Percentiles rank a stretch among this genome's conserved stretches.
Evolutionary conservation across 2,888 invertebrate species (phyloP).

Genomic region (Saturnia pavonia): DNA sequence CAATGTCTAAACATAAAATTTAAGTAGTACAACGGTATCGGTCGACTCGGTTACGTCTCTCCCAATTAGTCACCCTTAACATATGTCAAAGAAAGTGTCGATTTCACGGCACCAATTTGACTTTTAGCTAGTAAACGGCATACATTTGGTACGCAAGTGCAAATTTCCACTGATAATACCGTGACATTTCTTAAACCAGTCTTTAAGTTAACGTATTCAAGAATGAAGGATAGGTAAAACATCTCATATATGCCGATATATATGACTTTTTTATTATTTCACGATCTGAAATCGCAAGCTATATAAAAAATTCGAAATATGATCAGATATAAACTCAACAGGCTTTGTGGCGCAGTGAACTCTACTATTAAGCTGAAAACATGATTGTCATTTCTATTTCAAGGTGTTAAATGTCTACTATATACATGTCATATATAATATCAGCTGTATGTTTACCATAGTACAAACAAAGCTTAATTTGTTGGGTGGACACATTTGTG

Average conservation of each 20-base stretch:
- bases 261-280: too few species aligned
- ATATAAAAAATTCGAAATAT: too few species aligned
- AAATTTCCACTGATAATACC: neutral
- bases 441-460: too few species aligned
- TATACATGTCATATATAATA: neutral
- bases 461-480: too few species aligned
- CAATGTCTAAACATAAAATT: slow-evolving; percentile 22
- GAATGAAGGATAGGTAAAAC: neutral
- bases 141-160: neutral
- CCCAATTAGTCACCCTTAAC: slow-evolving; percentile 59
- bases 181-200: neutral
- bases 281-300: too few species aligned
- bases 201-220: neutral
- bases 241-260: too few species aligned
- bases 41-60: slow-evolving; percentile 61
- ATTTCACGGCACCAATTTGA: slow-evolving; percentile 53
- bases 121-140: neutral
- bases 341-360: too few species aligned
- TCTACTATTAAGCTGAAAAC: neutral
- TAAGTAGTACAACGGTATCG: slow-evolving; percentile 52
- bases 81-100: slow-evolving; percentile 55
- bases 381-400: too few species aligned
- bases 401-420: neutral
- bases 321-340: too few species aligned
- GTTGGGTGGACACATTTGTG: too few species aligned